Conservation (phyloP, 2,797 vertebrate genomes). For the Muscicapa striata region DNA sequence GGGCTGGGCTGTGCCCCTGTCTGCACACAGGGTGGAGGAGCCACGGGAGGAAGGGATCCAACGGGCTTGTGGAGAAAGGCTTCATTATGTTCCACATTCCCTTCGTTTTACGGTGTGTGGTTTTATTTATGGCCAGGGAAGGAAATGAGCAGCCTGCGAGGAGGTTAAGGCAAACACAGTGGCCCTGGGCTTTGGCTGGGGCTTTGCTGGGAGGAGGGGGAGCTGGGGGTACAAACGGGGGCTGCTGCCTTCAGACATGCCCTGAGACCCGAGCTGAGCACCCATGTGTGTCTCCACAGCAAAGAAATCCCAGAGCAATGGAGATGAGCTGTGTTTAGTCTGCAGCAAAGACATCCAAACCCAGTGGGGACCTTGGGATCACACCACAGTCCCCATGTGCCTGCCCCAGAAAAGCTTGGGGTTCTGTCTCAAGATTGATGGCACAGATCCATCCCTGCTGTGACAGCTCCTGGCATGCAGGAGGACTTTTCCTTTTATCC, state of each 20-base stretch:
- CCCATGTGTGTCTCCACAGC: fast-evolving
- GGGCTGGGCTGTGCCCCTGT: neutral
- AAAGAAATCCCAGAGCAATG: neutral
- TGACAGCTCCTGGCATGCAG: fast-evolving
- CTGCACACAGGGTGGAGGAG: fast-evolving
- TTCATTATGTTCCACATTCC: slow-evolving; percentile 47
- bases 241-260: neutral
- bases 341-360: neutral
- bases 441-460: neutral
- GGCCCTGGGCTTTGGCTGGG: neutral
- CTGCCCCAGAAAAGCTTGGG: neutral
- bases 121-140: slow-evolving; percentile 41
- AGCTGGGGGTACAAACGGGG: fast-evolving
- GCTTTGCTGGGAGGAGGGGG: neutral
- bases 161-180: slow-evolving; percentile 35
- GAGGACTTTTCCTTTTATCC: neutral
- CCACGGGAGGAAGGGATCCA: neutral
- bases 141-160: slow-evolving; percentile 23
- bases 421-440: neutral
- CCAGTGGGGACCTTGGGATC: fast-evolving
- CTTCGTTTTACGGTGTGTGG: neutral
- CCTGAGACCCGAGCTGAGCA: neutral
- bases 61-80: slow-evolving; percentile 30
- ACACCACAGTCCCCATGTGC: fast-evolving
- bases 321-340: neutral